Evolutionary conservation across 2,888 invertebrate species (phyloP), one percentile per base, ranked within the genome.

Genomic region (Tortrix viridana): DNA sequence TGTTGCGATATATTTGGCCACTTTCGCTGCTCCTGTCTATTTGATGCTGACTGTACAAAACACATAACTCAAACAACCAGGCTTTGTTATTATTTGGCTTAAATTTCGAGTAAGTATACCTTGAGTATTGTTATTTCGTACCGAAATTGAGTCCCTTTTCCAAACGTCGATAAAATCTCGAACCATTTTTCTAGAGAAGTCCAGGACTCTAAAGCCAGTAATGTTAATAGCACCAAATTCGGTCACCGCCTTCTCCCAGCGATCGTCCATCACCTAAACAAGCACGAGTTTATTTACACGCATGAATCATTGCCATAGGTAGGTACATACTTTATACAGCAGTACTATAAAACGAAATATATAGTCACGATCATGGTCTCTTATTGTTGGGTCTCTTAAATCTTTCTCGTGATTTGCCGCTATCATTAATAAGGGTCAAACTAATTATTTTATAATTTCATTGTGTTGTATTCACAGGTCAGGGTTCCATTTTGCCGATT

Each of bases 211-310:
- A 89, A 99, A 99, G 60, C 99, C 99, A 22, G 99, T 99, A 75
- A 99, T 97, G 93, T 99, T 99, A 78, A 99, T 97, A 70, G 98
- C 98, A 20, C 98, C 98, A 82, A 96, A 98, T 93, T 98, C 98
- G 72, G 95, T 95, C 72, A 98, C 95, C 87, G 97, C 96, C 75
- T 95, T 96, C 77, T 98, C 97, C 96, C 97, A 97, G 76, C 96
- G 94, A 86, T 98, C 98, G 89, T 98, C 98, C 97, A 98, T 96
- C 82, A 98, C 97, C 98, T 98, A 86, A n/a, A 72, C 61, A 41
- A 74, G 72, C 18, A 72, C 65, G 60, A 20, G 46, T 32, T 26
- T 44, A 23, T 55, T 44, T 65, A 44, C 32, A 23, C 12, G 12
- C 18, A 20, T 32, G 20, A 44, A 7, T 16, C 26, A 16, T 37